Evolutionary conservation across 1,140 invertebrate genomes (phyloP).

Genomic region (Drosophila sp.): DNA sequence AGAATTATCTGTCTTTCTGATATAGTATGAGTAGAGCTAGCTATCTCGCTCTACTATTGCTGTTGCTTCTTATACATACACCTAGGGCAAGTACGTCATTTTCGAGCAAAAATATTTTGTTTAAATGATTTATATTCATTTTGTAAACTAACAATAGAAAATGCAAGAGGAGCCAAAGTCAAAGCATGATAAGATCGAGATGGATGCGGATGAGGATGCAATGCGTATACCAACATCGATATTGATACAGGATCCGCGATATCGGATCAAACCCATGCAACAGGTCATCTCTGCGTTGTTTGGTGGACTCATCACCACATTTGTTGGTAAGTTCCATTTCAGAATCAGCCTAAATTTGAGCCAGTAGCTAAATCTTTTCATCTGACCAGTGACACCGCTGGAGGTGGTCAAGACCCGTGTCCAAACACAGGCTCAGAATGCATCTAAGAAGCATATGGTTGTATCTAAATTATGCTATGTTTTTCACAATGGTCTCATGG

Average conservation of each 20-base stretch:
- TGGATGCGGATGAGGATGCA: slow-evolving; percentile 15
- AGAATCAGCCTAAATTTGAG: background rate
- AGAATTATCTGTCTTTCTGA: background rate
- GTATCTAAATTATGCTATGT: slow-evolving; percentile 95
- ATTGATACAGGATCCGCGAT: slow-evolving; percentile 88
- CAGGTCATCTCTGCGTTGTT: slow-evolving; percentile 95
- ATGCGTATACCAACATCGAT: slow-evolving; percentile 36
- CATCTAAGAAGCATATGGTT: slow-evolving; percentile 93
- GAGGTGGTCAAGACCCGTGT: slow-evolving; percentile 99
- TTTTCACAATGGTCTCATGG: slow-evolving; percentile 99
- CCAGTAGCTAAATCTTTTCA: too few relatives aligned
- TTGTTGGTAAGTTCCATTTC: slow-evolving; percentile 89
- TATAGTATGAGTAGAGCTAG: too few relatives aligned
- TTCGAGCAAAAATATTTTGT: background rate
- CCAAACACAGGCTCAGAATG: slow-evolving; percentile 96
- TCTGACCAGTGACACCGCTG: slow-evolving; percentile 95
- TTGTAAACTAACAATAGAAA: slow-evolving; percentile 8
- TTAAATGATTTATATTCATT: background rate
- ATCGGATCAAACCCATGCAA: slow-evolving; percentile 92
- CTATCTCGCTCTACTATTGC: background rate
- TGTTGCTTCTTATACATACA: background rate
- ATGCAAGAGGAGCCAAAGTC: slow-evolving; percentile 37
- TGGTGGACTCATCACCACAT: slow-evolving; percentile 94
- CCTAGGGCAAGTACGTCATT: background rate
- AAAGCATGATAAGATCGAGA: background rate